Evolutionary conservation across 1,140 invertebrate genomes (phyloP).

Genomic region (Papilio glaucus): DNA sequence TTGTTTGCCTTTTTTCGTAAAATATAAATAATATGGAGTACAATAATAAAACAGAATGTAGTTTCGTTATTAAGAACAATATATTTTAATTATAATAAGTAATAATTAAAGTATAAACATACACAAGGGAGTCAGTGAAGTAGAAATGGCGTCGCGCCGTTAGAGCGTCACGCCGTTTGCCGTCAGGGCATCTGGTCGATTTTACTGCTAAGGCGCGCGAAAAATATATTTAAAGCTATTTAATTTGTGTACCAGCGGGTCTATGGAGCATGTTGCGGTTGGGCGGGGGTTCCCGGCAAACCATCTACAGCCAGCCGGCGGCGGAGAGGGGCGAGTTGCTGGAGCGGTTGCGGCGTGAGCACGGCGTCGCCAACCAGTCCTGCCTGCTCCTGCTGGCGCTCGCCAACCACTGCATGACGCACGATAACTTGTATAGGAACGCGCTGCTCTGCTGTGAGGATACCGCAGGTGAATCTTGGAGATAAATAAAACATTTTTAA

Average conservation of each 20-base stretch:
- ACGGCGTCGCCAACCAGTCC: conserved; percentile 94
- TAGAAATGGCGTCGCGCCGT: too few relatives aligned
- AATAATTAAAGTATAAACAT: too few relatives aligned
- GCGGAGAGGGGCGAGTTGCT: conserved; percentile 70
- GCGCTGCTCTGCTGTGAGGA: conserved; percentile 93
- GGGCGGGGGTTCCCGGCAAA: conserved; percentile 51
- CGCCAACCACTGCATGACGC: conserved; percentile 93
- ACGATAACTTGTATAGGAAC: conserved; percentile 92
- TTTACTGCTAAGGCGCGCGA: too few relatives aligned
- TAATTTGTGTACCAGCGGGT: conserved; percentile 85
- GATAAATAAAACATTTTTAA: background rate
- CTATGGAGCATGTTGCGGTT: conserved; percentile 89
- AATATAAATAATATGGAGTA: too few relatives aligned
- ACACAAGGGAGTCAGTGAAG: too few relatives aligned
- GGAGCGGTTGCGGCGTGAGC: conserved; percentile 71
- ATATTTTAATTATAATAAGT: too few relatives aligned
- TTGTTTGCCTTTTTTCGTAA: too few relatives aligned
- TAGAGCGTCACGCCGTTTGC: too few relatives aligned
- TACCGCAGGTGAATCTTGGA: conserved; percentile 63
- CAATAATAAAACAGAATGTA: too few relatives aligned
- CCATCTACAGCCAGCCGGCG: conserved; percentile 57
- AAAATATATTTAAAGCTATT: conserved; percentile 46
- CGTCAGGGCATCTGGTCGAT: too few relatives aligned
- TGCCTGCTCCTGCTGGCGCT: conserved; percentile 93
- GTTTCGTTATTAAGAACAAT: too few relatives aligned